Base-by-base conservation (phyloP, 1,140 invertebrate species). In the Lordiphosa clarofinis region DNA sequence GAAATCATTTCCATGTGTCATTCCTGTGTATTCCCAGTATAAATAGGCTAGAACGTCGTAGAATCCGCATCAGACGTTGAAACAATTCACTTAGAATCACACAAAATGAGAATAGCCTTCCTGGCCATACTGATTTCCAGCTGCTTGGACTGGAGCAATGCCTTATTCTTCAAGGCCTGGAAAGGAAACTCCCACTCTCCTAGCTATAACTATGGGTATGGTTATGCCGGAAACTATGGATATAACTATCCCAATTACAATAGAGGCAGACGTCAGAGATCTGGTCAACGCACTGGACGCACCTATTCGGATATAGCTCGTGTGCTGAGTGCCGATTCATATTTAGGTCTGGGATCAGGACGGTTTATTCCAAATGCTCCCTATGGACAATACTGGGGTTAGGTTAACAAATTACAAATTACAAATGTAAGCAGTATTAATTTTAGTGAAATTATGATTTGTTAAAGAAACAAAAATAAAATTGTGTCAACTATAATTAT, bases 1-100 rank as follows among this genome's bases (percentile, higher is more conserved):
- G 49, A 78, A 81, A 61, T 58, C 54, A 81, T 76, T 75, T 47
- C 53, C 37, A 76, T 81, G 78, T 84, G 76, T 81, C 76, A 81
- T 74, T 49, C 55, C 46, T 35, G 35, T 47, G 19, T 36, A 37
- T 35, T 35, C 39, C n/a, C 19, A 62, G 76, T 84, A 84, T 84
- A 84, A 84, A 84, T 78, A 84, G 69, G 43, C 11, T 52, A 56
- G 57, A 53, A 59, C 52, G 55, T 49, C 58, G 68, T 52, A 63
- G 56, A 69, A 55, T 10, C 36, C 15, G 47, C 11, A 56, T 13
- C 78, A 81, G 72, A 72, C 64, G 42, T 39, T 10, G 5, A 49
- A 53, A 43, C 44, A 39, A 57, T 61, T 40, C 38, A 21, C 50
- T 19, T 28, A 55, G 42, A 56, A 56, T 28, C 42, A 54, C 31